phyloP scores from a whole-genome alignment of 1,140 invertebrate species.

The Agrilus planipennis region DNA sequence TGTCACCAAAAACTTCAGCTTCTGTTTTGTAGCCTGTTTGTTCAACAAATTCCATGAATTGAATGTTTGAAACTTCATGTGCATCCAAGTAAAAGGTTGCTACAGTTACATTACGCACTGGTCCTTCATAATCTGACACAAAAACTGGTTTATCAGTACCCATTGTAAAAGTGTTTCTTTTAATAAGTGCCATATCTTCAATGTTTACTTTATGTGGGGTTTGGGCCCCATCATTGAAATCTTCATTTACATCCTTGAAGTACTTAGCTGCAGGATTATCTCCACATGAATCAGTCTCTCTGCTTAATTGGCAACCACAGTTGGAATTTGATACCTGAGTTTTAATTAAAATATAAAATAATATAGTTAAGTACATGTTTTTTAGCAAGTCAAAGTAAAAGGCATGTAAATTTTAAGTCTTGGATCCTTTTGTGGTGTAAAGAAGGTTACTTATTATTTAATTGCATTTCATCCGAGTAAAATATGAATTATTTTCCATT shows the following conservation, averaged over 20 bases:
- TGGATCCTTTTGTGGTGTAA: no score
- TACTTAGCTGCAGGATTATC: no score
- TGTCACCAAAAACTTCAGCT: constrained; percentile 86
- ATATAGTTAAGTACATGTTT: constrained; percentile 22
- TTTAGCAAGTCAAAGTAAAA: no score
- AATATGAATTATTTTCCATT: neutral
- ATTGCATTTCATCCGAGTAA: neutral
- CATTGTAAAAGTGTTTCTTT: constrained; percentile 56
- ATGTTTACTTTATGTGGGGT: no score
- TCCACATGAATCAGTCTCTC: constrained; percentile 13
- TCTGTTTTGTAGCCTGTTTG: constrained; percentile 73
- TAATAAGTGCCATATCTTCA: constrained; percentile 54
- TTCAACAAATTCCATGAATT: constrained; percentile 66
- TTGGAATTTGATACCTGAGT: constrained; percentile 13
- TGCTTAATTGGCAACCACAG: constrained; percentile 25
- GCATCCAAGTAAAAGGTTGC: constrained; percentile 74
- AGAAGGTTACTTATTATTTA: no score
- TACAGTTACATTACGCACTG: constrained; percentile 55
- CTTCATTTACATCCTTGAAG: no score
- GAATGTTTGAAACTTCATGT: constrained; percentile 72
- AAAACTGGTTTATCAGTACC: constrained; percentile 76
- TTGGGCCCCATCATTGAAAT: no score
- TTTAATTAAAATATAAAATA: constrained; percentile 14
- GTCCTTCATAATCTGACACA: constrained; percentile 71
- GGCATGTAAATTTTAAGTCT: no score